A percentile compares a stretch with the other conserved stretches of the same genome.
phyloP scores from a whole-genome alignment of 1,140 invertebrate genomes.

The Fopius arisanus region DNA sequence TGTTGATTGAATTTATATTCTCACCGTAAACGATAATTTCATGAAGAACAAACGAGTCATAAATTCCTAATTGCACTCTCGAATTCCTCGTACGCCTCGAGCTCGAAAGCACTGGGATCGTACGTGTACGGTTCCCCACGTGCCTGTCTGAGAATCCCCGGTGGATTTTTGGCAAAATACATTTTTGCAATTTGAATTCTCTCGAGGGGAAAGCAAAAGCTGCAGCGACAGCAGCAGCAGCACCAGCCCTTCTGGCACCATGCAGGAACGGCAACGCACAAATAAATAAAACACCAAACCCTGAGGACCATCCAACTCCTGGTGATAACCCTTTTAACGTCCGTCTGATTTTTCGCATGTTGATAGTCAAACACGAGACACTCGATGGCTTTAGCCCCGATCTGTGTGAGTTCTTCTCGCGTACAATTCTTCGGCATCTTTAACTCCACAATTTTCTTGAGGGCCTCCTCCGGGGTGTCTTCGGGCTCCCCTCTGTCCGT shows the following conservation, averaged over 20 bases:
- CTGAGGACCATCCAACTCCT: constrained; percentile 45
- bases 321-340: constrained; percentile 32
- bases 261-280: constrained; percentile 48
- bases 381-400: constrained; percentile 45
- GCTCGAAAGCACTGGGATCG: constrained; percentile 45
- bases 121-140: constrained; percentile 35
- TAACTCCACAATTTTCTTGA: constrained; percentile 41
- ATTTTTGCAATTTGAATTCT: constrained; percentile 46
- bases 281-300: constrained; percentile 52
- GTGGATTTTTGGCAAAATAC: constrained; percentile 50
- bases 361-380: constrained; percentile 47
- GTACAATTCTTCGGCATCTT: constrained; percentile 49
- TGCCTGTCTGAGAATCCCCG: constrained; percentile 40
- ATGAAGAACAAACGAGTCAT: too few relatives aligned
- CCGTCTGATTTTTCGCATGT: constrained; percentile 34
- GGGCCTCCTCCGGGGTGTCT: constrained; percentile 29
- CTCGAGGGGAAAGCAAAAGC: constrained; percentile 48
- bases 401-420: constrained; percentile 36
- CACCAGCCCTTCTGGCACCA: constrained; percentile 59
- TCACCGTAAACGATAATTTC: too few relatives aligned
- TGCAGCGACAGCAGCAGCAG: constrained; percentile 53
- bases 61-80: constrained; percentile 48
- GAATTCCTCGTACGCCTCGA: constrained; percentile 44
- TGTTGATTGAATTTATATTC: too few relatives aligned
- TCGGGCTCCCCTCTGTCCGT: constrained; percentile 39